These are phyloP conservation scores for Sthenelais limicola DNA, from an alignment of 2,888 invertebrate genomes.

Conservation along the genomic window DNA sequence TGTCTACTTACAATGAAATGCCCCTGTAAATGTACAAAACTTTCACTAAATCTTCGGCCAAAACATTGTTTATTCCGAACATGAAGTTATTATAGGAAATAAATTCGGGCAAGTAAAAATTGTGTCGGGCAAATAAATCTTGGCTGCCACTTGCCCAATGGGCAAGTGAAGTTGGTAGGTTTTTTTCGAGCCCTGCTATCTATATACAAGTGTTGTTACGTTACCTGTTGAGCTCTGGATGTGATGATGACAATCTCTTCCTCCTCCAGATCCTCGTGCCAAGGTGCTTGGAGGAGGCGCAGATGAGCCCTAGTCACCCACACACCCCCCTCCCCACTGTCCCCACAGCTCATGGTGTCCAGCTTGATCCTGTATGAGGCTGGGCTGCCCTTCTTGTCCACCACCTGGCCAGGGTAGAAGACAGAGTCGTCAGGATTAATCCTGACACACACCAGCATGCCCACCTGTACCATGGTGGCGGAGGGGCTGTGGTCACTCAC, in stretches of 20 bases:
- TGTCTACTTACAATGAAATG: too few species aligned
- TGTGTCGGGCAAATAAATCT: too few species aligned
- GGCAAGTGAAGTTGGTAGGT: too few species aligned
- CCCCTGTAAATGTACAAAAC: too few species aligned
- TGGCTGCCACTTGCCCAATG: too few species aligned
- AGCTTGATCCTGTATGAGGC: slow-evolving; percentile 81
- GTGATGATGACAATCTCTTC: slow-evolving; percentile 36
- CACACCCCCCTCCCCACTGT: slow-evolving; percentile 62
- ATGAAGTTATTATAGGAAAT: too few species aligned
- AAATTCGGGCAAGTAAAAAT: too few species aligned
- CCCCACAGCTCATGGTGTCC: too few species aligned
- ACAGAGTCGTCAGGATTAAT: slow-evolving; percentile 77
- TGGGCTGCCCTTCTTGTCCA: slow-evolving; percentile 79
- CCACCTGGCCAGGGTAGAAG: slow-evolving; percentile 89
- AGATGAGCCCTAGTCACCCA: slow-evolving; percentile 92
- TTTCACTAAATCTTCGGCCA: too few species aligned
- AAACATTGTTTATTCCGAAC: too few species aligned
- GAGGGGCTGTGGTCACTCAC: slow-evolving; percentile 94
- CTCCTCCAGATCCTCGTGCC: slow-evolving; percentile 91
- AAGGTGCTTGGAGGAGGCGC: slow-evolving; percentile 91
- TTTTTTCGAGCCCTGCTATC: too few species aligned
- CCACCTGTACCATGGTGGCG: slow-evolving; percentile 82
- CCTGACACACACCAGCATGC: slow-evolving; percentile 83
- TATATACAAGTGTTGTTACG: too few species aligned
- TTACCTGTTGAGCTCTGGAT: not conserved